Conservation (phyloP, 2,797 vertebrate genomes). For the Amblyraja radiata region DNA sequence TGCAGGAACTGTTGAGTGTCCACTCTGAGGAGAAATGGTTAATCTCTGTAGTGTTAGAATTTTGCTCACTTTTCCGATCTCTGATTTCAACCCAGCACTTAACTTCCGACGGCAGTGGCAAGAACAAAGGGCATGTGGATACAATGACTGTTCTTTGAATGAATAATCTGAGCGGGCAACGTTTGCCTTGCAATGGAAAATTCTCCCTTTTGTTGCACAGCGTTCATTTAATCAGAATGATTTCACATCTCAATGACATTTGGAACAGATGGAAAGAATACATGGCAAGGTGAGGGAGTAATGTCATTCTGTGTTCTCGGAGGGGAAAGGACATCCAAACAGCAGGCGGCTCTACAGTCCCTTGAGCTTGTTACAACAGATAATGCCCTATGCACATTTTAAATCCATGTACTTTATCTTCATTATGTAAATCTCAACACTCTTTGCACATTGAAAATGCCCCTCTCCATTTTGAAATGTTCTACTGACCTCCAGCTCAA, state of each 20-base stretch:
- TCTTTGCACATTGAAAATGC: not conserved
- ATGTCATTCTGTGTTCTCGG: not conserved
- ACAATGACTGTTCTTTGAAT: not conserved
- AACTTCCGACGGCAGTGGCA: not conserved
- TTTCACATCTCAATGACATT: not conserved
- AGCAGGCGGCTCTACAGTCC: not conserved
- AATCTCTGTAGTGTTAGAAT: not conserved
- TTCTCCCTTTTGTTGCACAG: not conserved
- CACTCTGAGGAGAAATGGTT: not conserved
- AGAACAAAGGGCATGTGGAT: not conserved
- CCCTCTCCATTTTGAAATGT: not conserved
- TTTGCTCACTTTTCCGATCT: not conserved
- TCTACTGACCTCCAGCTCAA: not conserved
- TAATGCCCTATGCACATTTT: not conserved
- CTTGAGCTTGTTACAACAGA: not conserved
- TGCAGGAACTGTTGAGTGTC: not conserved
- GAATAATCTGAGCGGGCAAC: not conserved
- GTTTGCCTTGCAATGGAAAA: not conserved
- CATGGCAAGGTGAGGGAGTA: not conserved
- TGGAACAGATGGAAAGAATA: not conserved
- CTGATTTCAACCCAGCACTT: not conserved
- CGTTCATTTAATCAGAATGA: not conserved
- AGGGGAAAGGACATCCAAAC: not conserved
- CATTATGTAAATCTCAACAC: not conserved
- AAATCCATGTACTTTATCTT: not conserved